Conservation (phyloP, 2,888 invertebrate species). For the Lampropteryx suffumata region DNA sequence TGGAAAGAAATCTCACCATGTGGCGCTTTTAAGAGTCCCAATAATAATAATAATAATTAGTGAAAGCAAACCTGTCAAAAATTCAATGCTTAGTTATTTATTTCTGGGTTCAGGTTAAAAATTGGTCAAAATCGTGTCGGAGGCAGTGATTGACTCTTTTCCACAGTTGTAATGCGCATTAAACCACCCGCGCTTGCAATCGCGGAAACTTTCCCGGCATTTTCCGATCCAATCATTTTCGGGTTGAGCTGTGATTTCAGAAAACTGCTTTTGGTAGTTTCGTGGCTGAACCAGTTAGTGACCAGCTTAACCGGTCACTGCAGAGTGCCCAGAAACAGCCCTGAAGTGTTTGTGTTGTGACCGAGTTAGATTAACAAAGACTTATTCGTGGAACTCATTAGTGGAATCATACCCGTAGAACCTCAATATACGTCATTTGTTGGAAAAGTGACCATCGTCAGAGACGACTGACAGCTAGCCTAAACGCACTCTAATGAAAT, state of each 20-base stretch:
- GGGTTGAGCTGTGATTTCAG: slow-evolving; percentile 17
- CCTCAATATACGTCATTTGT: neutral
- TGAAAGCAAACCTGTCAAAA: no score
- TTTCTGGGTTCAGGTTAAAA: no score
- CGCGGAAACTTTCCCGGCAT: slow-evolving; percentile 16
- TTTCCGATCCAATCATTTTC: slow-evolving; percentile 19
- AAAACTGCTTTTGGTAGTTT: slow-evolving; percentile 21
- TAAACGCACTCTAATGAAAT: slow-evolving; percentile 4
- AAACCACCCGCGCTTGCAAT: slow-evolving; percentile 14
- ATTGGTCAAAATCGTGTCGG: slow-evolving; percentile 3
- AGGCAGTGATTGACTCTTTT: neutral
- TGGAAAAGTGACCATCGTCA: neutral
- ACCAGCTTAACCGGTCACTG: neutral
- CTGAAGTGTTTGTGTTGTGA: no score
- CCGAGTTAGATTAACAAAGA: no score
- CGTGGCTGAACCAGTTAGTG: slow-evolving; percentile 8
- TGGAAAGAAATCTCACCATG: no score
- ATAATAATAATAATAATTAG: no score
- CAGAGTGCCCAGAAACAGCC: no score
- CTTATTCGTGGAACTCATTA: no score
- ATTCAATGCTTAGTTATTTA: no score
- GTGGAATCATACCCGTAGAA: no score
- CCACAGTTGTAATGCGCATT: slow-evolving; percentile 8
- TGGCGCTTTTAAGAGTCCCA: no score
- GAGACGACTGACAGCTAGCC: neutral